Conservation (phyloP, 1,140 invertebrate species). For the Brachionus manjavacas region DNA sequence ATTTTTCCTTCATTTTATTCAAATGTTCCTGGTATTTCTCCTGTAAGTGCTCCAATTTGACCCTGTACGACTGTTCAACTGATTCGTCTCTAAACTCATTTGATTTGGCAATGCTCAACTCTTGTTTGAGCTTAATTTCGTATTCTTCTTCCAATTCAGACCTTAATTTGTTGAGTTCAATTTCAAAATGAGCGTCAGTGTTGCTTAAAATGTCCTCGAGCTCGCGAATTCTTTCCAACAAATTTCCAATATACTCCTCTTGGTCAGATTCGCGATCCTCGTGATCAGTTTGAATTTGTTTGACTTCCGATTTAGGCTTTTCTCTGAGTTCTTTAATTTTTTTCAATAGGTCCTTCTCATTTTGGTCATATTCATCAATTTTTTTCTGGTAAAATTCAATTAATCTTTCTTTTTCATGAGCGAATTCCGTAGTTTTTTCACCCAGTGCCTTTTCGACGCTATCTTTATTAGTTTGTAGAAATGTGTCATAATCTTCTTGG, state of each 20-base stretch:
- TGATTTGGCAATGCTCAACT: background rate
- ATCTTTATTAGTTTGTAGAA: conserved; percentile 28
- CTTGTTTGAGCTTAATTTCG: background rate
- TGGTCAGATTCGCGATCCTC: background rate
- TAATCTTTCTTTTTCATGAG: background rate
- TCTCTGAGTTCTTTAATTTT: conserved; percentile 8
- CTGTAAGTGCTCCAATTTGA: conserved; percentile 12
- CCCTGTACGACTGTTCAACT: background rate
- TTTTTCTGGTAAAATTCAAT: conserved; percentile 31
- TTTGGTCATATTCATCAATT: background rate
- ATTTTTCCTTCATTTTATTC: conserved; percentile 21
- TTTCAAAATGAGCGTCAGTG: conserved; percentile 39
- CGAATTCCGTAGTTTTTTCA: background rate
- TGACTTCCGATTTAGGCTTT: background rate
- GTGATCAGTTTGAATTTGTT: background rate
- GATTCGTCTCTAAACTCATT: background rate
- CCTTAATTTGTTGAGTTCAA: conserved; percentile 21
- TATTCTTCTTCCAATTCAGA: conserved; percentile 33
- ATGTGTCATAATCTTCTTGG: conserved; percentile 32
- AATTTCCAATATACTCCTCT: background rate
- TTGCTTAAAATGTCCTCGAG: conserved; percentile 28
- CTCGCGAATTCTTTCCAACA: background rate
- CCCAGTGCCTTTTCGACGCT: background rate
- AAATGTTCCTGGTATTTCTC: conserved; percentile 10
- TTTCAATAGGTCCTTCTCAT: background rate